These are phyloP conservation scores for Ascaphus truei DNA, from an alignment of 2,113 vertebrate species.

Conservation along the genomic window DNA sequence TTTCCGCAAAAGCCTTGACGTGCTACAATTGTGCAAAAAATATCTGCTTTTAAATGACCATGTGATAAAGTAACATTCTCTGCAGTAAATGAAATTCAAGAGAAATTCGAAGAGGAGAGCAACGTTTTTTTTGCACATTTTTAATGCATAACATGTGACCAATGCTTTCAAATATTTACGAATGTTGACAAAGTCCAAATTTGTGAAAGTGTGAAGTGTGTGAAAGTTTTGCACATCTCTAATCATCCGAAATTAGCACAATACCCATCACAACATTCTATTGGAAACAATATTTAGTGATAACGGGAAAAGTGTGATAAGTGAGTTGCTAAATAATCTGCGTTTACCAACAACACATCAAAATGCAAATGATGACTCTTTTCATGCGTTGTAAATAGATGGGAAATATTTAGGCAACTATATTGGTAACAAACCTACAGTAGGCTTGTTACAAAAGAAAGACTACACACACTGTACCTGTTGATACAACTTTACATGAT, in stretches of 20 bases:
- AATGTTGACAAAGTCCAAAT: background rate
- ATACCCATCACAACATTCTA: background rate
- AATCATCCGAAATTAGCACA: background rate
- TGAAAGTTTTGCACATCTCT: background rate
- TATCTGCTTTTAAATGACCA: too few species aligned
- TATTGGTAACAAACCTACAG: too few species aligned
- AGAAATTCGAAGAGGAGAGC: too few species aligned
- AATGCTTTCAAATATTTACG: background rate
- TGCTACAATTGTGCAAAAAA: too few species aligned
- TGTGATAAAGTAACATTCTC: too few species aligned
- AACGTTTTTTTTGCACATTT: background rate
- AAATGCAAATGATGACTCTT: background rate
- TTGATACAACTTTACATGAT: too few species aligned
- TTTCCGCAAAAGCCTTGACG: too few species aligned
- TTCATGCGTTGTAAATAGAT: too few species aligned
- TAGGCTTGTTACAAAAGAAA: too few species aligned
- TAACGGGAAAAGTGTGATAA: background rate
- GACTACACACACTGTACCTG: too few species aligned
- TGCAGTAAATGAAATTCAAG: too few species aligned
- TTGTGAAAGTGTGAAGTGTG: background rate
- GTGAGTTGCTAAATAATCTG: background rate
- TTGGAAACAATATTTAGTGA: background rate
- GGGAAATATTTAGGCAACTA: too few species aligned
- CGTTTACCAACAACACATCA: background rate
- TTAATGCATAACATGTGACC: background rate